Base-by-base conservation (phyloP, 2,888 invertebrate species). In the Callosobruchus maculatus region DNA sequence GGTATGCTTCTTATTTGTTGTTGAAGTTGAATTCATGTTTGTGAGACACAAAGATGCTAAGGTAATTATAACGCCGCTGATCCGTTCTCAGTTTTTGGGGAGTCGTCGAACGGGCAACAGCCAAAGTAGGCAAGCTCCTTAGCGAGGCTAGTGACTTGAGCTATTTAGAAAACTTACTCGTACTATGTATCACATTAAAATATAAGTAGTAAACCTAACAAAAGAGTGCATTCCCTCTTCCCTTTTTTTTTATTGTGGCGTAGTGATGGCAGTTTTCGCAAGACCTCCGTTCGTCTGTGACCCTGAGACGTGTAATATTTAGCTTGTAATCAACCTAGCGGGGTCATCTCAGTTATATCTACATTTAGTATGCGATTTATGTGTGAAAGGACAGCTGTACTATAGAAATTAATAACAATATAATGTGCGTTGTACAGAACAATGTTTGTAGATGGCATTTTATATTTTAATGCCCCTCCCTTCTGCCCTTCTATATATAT, bases 351-450 rank as follows among this genome's bases (percentile, higher is more conserved):
- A 26, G 26, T 26, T 26, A 26, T 7, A 26, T 26, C 18, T 71
- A 66, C 69, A 71, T 71, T 73, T 80, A 80, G 80, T 13, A 49
- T 13, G 49, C 49, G 49, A 79, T 81, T 81, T 82, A 80, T 81
- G 80, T 81, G 80, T 82, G 82, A 81, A 81, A 83, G 83, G 84
- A 85, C 84, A 85, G 84, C 85, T 85, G 85, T 86, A 85, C 84
- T 83, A 85, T 85, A 85, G 84, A 83, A 74, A 79, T 78, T 75
- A 77, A 80, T 72, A 71, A 81, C 81, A 81, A 83, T 83, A 84
- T 83, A 84, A 83, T 68, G 84, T 85, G 85, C 84, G 84, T 84
- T 86, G 86, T 86, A 86, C 85, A 86, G 85, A 85, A 83, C 82
- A 80, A 79, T 84, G 84, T 85, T 85, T 82, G 82, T 83, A 84